Conservation (phyloP, 2,888 invertebrate genomes). For the Dasypolia templi region DNA sequence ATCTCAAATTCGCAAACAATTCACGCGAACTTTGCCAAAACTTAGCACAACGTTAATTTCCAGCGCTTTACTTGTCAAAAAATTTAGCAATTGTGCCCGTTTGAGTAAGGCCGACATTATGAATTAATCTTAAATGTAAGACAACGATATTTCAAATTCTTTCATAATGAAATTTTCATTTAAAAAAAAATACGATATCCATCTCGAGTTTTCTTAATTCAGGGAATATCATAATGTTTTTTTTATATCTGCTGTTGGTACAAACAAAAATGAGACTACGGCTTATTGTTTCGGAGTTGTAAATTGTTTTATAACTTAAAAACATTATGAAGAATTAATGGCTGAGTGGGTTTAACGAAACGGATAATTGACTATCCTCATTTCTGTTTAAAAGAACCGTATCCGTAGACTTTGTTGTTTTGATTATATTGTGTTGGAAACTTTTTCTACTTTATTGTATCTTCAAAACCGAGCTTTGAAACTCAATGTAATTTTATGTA, state of each 20-base stretch:
- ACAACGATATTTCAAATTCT: constrained; percentile 78
- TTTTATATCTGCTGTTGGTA: constrained; percentile 48
- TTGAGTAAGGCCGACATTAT: constrained; percentile 76
- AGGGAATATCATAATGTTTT: constrained; percentile 46
- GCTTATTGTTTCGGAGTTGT: constrained; percentile 52
- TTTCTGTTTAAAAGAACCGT: constrained; percentile 22
- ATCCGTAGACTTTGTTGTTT: constrained; percentile 7
- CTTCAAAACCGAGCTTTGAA: background rate
- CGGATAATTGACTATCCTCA: constrained; percentile 19
- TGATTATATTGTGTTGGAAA: background rate
- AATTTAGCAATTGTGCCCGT: constrained; percentile 80
- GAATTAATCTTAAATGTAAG: constrained; percentile 78
- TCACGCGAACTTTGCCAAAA: constrained; percentile 66
- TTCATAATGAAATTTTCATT: constrained; percentile 78
- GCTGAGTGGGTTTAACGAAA: constrained; percentile 25
- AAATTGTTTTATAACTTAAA: constrained; percentile 56
- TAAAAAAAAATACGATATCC: constrained; percentile 68
- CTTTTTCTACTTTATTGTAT: background rate
- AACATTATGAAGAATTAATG: constrained; percentile 37
- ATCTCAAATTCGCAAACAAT: constrained; percentile 65
- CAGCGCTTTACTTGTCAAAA: constrained; percentile 83
- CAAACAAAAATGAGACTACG: constrained; percentile 55
- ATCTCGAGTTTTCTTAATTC: constrained; percentile 62
- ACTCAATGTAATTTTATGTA: background rate
- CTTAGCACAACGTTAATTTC: constrained; percentile 78